Conservation (phyloP, 2,888 invertebrate species). For the Nowickia ferox region DNA sequence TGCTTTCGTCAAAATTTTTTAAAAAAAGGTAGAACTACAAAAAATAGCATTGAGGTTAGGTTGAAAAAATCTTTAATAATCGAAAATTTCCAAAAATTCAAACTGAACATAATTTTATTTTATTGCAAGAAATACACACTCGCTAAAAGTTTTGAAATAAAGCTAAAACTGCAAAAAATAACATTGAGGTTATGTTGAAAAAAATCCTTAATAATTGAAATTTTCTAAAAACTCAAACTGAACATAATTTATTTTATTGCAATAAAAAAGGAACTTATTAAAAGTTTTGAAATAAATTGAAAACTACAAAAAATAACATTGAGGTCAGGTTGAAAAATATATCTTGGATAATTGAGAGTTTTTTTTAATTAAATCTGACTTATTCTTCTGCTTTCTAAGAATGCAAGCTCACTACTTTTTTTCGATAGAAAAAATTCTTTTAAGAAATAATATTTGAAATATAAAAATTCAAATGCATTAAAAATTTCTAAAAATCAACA, state of each 20-base stretch:
- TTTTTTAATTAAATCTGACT: background rate
- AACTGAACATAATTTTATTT: background rate
- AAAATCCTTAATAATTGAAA: background rate
- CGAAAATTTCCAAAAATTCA: background rate
- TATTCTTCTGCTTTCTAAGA: background rate
- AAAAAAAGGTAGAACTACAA: background rate
- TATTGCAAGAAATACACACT: no score
- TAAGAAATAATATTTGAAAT: no score
- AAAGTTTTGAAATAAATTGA: background rate
- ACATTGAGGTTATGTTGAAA: slow-evolving; percentile 25
- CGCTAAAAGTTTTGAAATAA: background rate
- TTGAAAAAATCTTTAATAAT: background rate
- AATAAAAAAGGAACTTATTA: no score
- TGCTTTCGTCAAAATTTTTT: background rate
- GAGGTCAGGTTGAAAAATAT: slow-evolving; percentile 38
- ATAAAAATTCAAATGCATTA: no score
- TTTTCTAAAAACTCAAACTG: background rate
- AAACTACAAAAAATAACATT: background rate
- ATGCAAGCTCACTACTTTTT: no score
- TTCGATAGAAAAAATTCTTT: no score
- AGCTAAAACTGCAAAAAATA: background rate
- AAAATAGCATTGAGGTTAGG: slow-evolving; percentile 26
- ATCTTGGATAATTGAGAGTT: background rate
- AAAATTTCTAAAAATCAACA: no score
- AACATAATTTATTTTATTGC: no score